phyloP scores from a whole-genome alignment of 2,888 invertebrate genomes.

The Aleiodes alternator region DNA sequence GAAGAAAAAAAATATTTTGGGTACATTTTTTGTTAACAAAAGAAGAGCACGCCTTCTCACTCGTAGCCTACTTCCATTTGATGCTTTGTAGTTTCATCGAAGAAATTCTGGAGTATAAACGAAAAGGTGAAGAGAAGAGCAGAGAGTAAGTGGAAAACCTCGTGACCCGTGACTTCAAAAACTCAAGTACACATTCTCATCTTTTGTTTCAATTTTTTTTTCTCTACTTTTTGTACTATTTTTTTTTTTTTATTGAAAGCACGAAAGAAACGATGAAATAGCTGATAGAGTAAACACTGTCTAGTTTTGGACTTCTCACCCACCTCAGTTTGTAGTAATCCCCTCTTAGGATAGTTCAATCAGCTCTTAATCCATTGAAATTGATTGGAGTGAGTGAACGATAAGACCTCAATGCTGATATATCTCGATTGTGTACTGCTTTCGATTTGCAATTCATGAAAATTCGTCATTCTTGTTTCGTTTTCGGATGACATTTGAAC shows the following conservation, averaged over 20 bases:
- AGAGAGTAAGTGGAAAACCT: not conserved
- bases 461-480: too few species aligned
- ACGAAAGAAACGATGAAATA: not conserved
- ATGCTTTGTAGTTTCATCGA: slow-evolving; percentile 19
- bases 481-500: too few species aligned
- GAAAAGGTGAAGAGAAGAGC: not conserved
- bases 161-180: slow-evolving; percentile 27
- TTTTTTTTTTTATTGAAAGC: not conserved
- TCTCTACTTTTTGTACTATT: not conserved
- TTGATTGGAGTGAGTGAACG: slow-evolving; percentile 44
- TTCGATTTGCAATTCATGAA: slow-evolving; percentile 30
- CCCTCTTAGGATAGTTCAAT: slow-evolving; percentile 34
- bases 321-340: not conserved
- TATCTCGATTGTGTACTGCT: slow-evolving; percentile 33
- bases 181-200: slow-evolving; percentile 29
- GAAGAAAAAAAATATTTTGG: too few species aligned
- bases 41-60: not conserved
- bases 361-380: slow-evolving; percentile 47
- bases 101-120: slow-evolving; percentile 10
- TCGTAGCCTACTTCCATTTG: slow-evolving; percentile 19
- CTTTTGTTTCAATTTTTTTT: slow-evolving; percentile 1
- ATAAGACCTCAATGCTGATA: slow-evolving; percentile 40
- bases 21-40: not conserved
- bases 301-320: slow-evolving; percentile 6
- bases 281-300: not conserved